Base-by-base conservation (phyloP, 1,140 invertebrate species). In the Druon quercuslanigerum region DNA sequence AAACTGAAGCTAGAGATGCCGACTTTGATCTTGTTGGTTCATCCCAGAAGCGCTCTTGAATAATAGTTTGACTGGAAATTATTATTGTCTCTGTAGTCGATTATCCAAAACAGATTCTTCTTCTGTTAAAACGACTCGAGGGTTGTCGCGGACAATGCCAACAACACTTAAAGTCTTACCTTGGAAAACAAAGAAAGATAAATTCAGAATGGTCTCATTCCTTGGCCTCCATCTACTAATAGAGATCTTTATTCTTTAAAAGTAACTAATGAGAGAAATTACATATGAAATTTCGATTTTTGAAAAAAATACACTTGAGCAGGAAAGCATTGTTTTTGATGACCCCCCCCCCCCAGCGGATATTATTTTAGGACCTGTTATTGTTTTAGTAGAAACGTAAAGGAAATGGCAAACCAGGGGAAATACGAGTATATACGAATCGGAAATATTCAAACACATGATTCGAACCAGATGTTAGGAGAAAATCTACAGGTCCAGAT, bases 1-100 rank as follows among this genome's bases (percentile, higher is more conserved):
- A 72, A 52, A 76, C 46, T 72, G 51, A 76, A 46, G 75, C 56
- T 20, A 40, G 13, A 25, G 25, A 66, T 66, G 60, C 60, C 60
- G 60, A 66, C 33, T 66, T 66, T 66, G 60, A 66, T 66, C 60
- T 66, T 66, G 60, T 46, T 66, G 60, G 14, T 66, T 66, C 60
- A 66, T 66, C 25, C 60, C 60, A 66, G 25, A 66, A 66, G 60
- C 60, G 25, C 1, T 66, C 60, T 66, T 40, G 25, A 66, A 66
- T 25, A 33, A 66, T 66, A 33, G 14, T 33, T 66, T 66, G 60
- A 66, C 60, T 66, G n/a, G 13, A 16, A 66, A 66, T 66, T 40
- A 66, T 66, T 40, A 66, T 66, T 66, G 60, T 66, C 57, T 66
- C 25, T 9, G 25, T 33, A 25, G 11, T 66, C 60, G 60, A 46